Conservation (phyloP, 92 coral and sea anemone genomes). For the Zoanthus sansibaricus region DNA sequence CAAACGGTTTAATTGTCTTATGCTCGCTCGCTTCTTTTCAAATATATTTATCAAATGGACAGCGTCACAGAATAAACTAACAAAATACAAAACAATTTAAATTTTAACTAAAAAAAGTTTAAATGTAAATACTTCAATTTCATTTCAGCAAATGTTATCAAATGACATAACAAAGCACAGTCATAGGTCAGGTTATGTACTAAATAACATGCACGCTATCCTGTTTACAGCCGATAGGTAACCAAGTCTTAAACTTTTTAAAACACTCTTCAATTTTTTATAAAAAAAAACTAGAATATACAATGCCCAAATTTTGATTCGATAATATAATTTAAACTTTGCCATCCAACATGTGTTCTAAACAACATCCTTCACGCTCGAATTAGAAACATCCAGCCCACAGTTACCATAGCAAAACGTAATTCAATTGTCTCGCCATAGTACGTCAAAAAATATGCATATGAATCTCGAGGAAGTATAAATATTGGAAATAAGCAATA, state of each 20-base stretch:
- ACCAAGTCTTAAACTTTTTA: neutral
- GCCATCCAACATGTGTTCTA: slow-evolving; percentile 2
- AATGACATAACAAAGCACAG: slow-evolving; percentile 17
- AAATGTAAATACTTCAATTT: neutral
- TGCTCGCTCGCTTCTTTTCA: slow-evolving; percentile 27
- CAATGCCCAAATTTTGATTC: neutral
- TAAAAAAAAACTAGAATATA: neutral
- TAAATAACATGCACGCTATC: slow-evolving; percentile 37
- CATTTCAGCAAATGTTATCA: neutral
- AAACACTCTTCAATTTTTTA: neutral
- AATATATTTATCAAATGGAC: slow-evolving; percentile 21
- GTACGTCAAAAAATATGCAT: slow-evolving; percentile 39
- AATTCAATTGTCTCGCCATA: slow-evolving; percentile 52
- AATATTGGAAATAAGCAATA: neutral
- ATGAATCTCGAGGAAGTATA: slow-evolving; percentile 13
- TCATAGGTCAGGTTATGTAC: neutral
- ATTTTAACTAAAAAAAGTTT: neutral
- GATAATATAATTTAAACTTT: neutral
- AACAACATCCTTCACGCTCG: slow-evolving; percentile 29
- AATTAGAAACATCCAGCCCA: slow-evolving; percentile 6
- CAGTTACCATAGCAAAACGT: slow-evolving; percentile 11
- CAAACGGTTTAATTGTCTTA: slow-evolving; percentile 51
- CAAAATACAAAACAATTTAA: neutral
- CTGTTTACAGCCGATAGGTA: neutral
- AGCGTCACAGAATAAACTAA: neutral